A percentile compares a stretch with the other conserved stretches of the same genome.
phyloP scores from a whole-genome alignment of 2,113 vertebrate genomes.

The Albula glossodonta region DNA sequence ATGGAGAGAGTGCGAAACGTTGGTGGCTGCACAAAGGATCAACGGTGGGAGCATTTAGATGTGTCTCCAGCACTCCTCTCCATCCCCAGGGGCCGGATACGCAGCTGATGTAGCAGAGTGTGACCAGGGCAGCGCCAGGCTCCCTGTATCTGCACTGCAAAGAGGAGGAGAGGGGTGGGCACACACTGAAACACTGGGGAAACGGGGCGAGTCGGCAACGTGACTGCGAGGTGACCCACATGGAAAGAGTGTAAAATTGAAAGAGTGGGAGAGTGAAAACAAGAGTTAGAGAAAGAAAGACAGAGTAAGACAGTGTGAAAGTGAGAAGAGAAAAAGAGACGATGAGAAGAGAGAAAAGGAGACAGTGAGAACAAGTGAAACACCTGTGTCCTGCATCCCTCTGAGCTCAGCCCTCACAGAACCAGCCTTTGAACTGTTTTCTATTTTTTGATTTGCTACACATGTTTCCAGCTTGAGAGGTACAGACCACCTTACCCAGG shows the following conservation, averaged over 20 bases:
- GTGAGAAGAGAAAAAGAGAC: neutral
- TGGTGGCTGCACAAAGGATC: conserved; percentile 19
- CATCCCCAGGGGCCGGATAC: conserved; percentile 11
- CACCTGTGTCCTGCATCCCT: no score
- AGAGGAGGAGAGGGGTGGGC: no score
- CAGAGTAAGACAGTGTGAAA: neutral
- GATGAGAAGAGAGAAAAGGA: neutral
- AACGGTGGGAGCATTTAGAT: conserved; percentile 16
- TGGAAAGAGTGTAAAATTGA: neutral
- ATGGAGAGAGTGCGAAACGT: neutral
- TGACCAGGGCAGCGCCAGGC: neutral
- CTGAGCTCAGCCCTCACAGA: no score
- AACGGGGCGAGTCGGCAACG: no score
- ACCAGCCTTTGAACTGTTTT: no score
- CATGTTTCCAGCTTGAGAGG: no score
- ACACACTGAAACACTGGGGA: no score
- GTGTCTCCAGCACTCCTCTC: conserved; percentile 12
- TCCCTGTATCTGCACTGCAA: neutral
- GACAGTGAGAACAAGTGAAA: neutral
- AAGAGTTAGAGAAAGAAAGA: conserved; percentile 2
- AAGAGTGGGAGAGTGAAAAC: neutral
- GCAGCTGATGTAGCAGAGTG: conserved; percentile 20
- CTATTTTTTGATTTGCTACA: no score
- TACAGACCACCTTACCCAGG: no score
- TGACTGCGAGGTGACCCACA: neutral